phyloP scores from a whole-genome alignment of 1,140 invertebrate genomes.

The Coelopa frigida region DNA sequence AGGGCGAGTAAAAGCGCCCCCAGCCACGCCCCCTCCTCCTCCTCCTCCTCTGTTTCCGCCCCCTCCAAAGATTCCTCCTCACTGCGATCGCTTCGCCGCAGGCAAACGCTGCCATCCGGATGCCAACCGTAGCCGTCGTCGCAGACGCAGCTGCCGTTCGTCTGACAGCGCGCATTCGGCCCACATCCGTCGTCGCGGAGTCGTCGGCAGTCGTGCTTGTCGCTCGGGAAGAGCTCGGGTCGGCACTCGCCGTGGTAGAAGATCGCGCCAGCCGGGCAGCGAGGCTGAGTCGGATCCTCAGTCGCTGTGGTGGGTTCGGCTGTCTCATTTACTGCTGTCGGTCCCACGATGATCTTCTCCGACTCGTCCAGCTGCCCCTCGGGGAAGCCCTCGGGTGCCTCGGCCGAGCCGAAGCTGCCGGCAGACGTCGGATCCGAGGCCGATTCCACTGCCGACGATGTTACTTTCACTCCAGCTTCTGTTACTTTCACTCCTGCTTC shows the following conservation, averaged over 20 bases:
- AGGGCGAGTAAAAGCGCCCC: neutral
- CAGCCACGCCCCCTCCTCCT: neutral
- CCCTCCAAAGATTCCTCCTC: too few relatives aligned
- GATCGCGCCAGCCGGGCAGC: slow-evolving; percentile 4
- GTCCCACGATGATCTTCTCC: too few relatives aligned
- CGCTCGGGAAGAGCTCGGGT: slow-evolving; percentile 4
- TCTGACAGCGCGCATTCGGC: neutral
- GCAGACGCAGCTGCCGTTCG: slow-evolving; percentile 9
- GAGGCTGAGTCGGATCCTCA: too few relatives aligned
- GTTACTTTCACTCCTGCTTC: neutral
- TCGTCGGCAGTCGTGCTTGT: slow-evolving; percentile 4
- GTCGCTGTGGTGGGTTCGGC: too few relatives aligned
- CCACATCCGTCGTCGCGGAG: neutral
- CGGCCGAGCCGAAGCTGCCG: too few relatives aligned
- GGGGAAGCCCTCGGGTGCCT: neutral
- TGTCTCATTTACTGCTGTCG: too few relatives aligned
- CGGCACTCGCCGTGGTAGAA: slow-evolving; percentile 4
- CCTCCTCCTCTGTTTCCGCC: neutral
- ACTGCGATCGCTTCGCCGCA: neutral
- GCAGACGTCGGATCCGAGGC: too few relatives aligned
- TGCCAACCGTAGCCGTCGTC: slow-evolving; percentile 4
- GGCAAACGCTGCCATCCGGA: too few relatives aligned
- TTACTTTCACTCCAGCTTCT: too few relatives aligned
- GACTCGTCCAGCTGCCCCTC: neutral
- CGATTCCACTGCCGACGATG: neutral